Evolutionary conservation across 2,797 vertebrate genomes (phyloP), one percentile per base, ranked within the genome.

Genomic region (Paramormyrops hopkinsi): DNA sequence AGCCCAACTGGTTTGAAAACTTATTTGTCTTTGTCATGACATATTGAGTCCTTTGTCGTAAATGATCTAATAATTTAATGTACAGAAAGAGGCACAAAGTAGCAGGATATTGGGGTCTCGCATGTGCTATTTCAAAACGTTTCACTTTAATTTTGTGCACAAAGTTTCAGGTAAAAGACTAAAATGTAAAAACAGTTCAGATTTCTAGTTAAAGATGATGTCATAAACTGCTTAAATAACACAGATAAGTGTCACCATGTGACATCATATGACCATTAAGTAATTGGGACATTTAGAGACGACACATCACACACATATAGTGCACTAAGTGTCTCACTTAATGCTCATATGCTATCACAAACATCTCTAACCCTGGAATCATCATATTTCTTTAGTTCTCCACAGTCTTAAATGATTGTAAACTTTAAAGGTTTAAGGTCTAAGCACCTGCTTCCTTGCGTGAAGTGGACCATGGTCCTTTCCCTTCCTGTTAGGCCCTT

Each of bases 361-460:
- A 2, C 37, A 46, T 9, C 73, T 79, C 17, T 79, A n/a, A 19
- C 17, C 17, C 37, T 41, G 37, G 73, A 79, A 79, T 46, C 14
- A 37, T 37, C 37, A n/a, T 46, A 19, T 46, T 79, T n/a, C 5
- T 44, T 44, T n/a, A 79, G 73, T 19, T 79, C 37, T 73, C 65
- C 29, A 65, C 59, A 73, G 29, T 73, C 65, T 73, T 73, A 73
- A 73, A 73, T 73, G 65, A 73, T 73, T 73, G 65, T 73, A 73
- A 73, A 73, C 65, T 37, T 73, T 17, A n/a, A 79, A 79, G 41
- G 5, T 41, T 9, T 44, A 44, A 79, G 73, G 41, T 46, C 73
- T 79, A 41, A 44, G 37, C 37, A 79, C 19, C 33, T 73, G 65
- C 65, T 6, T 73, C 29, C 65, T 17, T 37, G 5, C 1, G 6